Base-by-base conservation (phyloP, 2,113 vertebrate species). In the Heterotis niloticus region DNA sequence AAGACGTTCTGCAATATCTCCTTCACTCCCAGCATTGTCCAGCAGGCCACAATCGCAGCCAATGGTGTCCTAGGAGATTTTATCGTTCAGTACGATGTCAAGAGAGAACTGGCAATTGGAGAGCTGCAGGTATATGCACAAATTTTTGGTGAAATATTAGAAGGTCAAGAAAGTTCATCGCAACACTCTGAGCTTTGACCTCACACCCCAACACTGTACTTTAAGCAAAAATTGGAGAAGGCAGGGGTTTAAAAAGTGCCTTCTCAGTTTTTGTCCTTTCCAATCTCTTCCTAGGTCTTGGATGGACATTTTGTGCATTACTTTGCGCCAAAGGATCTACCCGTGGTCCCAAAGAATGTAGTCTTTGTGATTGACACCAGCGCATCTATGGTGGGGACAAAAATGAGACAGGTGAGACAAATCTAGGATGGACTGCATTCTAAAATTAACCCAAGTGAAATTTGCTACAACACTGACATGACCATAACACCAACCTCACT, bases 271-370 rank as follows among this genome's bases (percentile, higher is more conserved):
- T 59, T 12, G 29, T 29, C 29, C 23, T 13, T 23, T 7, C 62
- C 62, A 44, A 29, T 64, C 69, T 59, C 54, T 75, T 76, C 62
- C 28, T 85, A 99, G 97, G 95, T 98, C 81, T 86, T 96, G 77
- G 93, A 98, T n/a, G 95, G 95, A 1, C 96, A 97, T 81, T 99
- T 99, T 0, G 95, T 98, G 75, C 98, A 99, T 89, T 98, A 96
- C 89, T 99, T 98, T 29, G 97, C 97, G 7, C 98, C 98, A 72
- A 95, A 91, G 88, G 94, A 98, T 70, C 93, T 99, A 12, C 97
- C 98, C 0, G 95, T 91, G 0, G 83, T 99, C 28, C 95, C 97
- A 4, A 99, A 99, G 92, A 99, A 98, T 0, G 94, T 98, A 1
- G 95, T 98, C 11, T 98, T 99, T 76, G 96, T 98, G 76, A 96